Conservation (phyloP, 2,888 invertebrate species). For the Brachyptera risi region DNA sequence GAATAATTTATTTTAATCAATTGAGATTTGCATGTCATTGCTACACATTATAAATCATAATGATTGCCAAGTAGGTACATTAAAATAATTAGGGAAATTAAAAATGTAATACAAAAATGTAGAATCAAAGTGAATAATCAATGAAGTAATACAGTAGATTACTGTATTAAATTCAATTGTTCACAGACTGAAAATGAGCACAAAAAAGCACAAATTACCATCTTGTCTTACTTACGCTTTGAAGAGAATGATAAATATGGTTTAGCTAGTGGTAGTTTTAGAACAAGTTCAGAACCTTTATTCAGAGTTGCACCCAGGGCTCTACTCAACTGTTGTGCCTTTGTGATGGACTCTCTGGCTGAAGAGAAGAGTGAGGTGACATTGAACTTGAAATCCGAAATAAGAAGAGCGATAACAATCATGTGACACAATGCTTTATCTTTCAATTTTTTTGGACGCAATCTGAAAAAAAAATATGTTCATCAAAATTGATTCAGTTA, state of each 20-base stretch:
- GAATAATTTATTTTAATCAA: too few relatives aligned
- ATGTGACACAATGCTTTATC: conserved; percentile 18
- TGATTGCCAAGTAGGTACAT: too few relatives aligned
- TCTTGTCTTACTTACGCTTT: not conserved
- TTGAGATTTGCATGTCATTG: too few relatives aligned
- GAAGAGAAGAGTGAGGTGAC: not conserved
- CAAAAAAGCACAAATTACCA: too few relatives aligned
- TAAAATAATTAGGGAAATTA: too few relatives aligned
- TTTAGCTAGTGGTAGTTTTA: conserved; percentile 1
- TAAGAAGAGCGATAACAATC: conserved; percentile 12
- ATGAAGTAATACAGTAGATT: too few relatives aligned
- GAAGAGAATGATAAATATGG: not conserved
- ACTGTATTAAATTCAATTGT: too few relatives aligned
- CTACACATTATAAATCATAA: too few relatives aligned
- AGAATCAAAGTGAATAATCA: too few relatives aligned
- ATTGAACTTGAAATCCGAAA: conserved; percentile 4
- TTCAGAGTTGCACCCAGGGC: not conserved
- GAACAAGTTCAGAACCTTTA: not conserved
- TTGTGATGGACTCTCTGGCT: not conserved
- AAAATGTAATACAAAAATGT: too few relatives aligned
- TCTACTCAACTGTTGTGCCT: not conserved
- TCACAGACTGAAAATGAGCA: too few relatives aligned
- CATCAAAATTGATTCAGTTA: too few relatives aligned
- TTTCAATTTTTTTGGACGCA: not conserved
- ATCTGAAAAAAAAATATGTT: not conserved